Conservation (phyloP, 1,140 invertebrate species). For the Cherax quadricarinatus region DNA sequence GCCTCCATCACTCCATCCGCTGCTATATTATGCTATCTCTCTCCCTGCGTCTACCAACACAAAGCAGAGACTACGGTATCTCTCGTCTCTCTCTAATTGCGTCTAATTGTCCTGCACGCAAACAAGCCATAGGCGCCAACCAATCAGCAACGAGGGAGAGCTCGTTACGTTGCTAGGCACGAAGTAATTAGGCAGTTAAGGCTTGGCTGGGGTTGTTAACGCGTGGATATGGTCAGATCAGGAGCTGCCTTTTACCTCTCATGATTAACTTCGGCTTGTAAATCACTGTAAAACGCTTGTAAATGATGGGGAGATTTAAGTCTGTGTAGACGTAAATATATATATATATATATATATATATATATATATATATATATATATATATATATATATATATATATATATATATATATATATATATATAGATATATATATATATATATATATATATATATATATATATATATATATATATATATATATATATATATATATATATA, state of each 20-base stretch:
- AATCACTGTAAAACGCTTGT: neutral
- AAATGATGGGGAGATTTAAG: constrained; percentile 5
- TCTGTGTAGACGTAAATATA: constrained; percentile 36
- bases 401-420: neutral
- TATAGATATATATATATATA: too few relatives aligned
- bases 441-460: neutral
- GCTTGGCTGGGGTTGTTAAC: constrained; percentile 17
- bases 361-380: constrained; percentile 54
- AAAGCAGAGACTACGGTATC: constrained; percentile 4
- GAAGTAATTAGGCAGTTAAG: constrained; percentile 35
- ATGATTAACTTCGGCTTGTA: constrained; percentile 6
- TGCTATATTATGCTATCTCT: neutral
- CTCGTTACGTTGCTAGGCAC: constrained; percentile 52
- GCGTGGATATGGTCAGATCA: neutral
- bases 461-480: constrained; percentile 28
- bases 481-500: constrained; percentile 32
- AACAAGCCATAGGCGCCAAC: constrained; percentile 44
- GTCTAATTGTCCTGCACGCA: constrained; percentile 53
- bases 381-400: constrained; percentile 15
- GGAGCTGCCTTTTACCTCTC: neutral
- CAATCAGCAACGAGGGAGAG: constrained; percentile 28
- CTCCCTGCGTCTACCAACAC: neutral
- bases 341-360: constrained; percentile 54
- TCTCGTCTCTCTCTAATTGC: constrained; percentile 26
- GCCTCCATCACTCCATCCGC: neutral